Conservation (phyloP, 2,113 vertebrate species). For the Poecile atricapillus region DNA sequence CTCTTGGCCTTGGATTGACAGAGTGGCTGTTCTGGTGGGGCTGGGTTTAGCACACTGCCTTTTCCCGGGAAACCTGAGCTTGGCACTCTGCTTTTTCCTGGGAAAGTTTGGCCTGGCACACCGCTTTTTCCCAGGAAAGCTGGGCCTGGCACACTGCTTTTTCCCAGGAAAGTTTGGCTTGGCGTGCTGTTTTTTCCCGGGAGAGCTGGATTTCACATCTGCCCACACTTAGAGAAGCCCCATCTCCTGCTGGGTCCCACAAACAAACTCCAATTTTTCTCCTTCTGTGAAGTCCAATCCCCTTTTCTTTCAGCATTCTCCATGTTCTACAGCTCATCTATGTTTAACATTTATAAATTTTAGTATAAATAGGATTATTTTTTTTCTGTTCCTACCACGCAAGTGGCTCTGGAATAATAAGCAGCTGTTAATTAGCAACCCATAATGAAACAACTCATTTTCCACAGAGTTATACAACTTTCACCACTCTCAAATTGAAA, state of each 20-base stretch:
- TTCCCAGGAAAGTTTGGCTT: background rate
- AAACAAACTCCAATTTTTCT: background rate
- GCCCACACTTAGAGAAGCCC: background rate
- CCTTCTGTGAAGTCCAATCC: background rate
- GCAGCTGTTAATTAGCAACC: background rate
- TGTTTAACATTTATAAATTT: background rate
- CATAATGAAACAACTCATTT: background rate
- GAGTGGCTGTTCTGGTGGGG: fast-evolving
- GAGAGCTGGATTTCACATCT: background rate
- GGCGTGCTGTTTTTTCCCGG: background rate
- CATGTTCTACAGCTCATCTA: fast-evolving
- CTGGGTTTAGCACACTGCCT: background rate
- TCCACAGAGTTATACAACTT: background rate
- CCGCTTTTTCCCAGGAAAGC: background rate
- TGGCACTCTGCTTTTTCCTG: too few relatives aligned
- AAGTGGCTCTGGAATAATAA: background rate
- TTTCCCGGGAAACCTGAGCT: background rate
- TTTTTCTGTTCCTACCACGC: background rate
- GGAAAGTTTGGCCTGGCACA: too few relatives aligned
- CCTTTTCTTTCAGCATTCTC: background rate
- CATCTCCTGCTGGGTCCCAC: background rate
- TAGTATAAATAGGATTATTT: background rate
- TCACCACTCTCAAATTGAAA: background rate
- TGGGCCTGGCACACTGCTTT: background rate
- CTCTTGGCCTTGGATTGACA: background rate